Evolutionary conservation across 2,113 vertebrate genomes (phyloP).

Genomic region (Tetrax tetrax): DNA sequence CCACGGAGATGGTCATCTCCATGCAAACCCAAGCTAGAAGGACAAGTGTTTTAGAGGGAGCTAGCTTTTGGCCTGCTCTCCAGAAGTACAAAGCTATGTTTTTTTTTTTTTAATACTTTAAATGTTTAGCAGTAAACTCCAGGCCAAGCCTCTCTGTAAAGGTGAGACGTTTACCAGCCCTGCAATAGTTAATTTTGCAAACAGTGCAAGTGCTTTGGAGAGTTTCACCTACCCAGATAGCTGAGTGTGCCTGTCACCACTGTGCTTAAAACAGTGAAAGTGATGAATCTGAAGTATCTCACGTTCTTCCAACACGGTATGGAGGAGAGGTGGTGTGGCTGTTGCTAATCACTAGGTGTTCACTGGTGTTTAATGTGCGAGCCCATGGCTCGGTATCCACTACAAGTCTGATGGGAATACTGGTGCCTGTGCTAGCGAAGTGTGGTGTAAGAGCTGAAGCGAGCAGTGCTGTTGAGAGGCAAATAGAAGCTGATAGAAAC

Average conservation of each 20-base stretch:
- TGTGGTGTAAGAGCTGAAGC: not conserved
- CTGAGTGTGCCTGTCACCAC: not conserved
- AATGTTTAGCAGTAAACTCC: not conserved
- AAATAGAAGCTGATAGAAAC: not conserved
- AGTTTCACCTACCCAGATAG: not conserved
- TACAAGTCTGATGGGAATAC: not conserved
- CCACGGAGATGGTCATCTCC: not conserved
- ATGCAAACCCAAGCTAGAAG: not conserved
- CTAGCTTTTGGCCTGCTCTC: not conserved
- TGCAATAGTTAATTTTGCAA: not conserved
- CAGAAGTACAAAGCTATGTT: not conserved
- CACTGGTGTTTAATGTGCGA: not conserved
- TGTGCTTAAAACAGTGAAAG: not conserved
- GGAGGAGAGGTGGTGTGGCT: not conserved
- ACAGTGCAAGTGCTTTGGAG: not conserved
- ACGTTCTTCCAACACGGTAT: not conserved
- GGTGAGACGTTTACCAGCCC: not conserved
- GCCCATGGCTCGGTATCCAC: not conserved
- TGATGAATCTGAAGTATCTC: not conserved
- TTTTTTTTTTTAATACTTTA: not conserved
- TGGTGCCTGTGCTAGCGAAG: not conserved
- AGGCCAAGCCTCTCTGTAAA: not conserved
- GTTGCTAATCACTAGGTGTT: not conserved
- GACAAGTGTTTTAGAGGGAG: not conserved
- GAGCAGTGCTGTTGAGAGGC: not conserved